Conservation (phyloP, 2,113 vertebrate genomes). For the Serilophus lunatus region DNA sequence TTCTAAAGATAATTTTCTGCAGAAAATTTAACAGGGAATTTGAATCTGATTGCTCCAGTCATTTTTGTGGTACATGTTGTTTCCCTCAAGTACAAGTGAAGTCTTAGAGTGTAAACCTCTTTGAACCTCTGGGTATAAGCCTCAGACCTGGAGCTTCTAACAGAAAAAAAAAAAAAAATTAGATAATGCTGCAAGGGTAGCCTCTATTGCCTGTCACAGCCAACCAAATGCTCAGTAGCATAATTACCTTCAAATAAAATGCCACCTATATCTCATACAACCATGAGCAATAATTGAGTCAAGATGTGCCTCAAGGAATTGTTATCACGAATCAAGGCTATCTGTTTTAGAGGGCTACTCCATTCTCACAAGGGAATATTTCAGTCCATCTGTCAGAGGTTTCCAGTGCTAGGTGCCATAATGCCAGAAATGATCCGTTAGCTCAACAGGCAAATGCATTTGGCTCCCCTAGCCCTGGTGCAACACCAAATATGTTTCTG, state of each 20-base stretch:
- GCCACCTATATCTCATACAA: neutral
- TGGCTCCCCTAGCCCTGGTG: neutral
- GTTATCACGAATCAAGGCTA: neutral
- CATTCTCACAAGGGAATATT: neutral
- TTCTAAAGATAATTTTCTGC: neutral
- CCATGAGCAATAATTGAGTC: neutral
- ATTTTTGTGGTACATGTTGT: neutral
- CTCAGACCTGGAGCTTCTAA: neutral
- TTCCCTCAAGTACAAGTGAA: neutral
- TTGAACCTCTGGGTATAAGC: neutral
- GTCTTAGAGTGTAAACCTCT: neutral
- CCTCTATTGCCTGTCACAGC: neutral
- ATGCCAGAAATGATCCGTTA: neutral
- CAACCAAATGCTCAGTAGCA: neutral
- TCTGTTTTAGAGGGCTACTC: neutral
- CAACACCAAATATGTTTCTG: neutral
- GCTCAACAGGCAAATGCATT: neutral
- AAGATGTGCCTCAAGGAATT: neutral
- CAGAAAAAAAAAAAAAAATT: neutral
- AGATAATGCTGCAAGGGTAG: neutral
- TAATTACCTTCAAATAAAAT: slow-evolving; percentile 28
- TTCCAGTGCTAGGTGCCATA: neutral
- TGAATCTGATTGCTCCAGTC: neutral
- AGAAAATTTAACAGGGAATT: neutral
- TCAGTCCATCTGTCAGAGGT: neutral